phyloP scores from a whole-genome alignment of 2,113 vertebrate genomes.

The Erinaceus europaeus region DNA sequence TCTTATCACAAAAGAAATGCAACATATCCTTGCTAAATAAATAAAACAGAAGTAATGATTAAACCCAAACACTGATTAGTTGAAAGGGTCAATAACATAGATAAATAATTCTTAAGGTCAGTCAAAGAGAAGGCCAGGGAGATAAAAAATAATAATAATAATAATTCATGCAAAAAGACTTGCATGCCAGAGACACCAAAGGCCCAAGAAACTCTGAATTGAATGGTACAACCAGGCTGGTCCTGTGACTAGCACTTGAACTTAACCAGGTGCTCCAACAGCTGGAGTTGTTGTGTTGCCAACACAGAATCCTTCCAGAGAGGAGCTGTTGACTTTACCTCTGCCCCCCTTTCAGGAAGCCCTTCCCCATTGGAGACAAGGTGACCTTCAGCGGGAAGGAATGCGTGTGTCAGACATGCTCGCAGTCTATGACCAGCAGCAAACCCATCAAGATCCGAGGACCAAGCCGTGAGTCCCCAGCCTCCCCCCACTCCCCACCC shows the following conservation, averaged over 20 bases:
- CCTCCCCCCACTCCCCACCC: not conserved
- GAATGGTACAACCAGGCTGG: not conserved
- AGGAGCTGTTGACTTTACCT: conserved; percentile 10
- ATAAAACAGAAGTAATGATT: not conserved
- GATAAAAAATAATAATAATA: not conserved
- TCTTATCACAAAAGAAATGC: not conserved
- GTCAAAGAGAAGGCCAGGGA: not conserved
- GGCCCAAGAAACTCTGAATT: not conserved
- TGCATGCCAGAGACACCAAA: no score
- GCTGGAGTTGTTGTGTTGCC: not conserved
- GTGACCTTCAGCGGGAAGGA: conserved; percentile 98
- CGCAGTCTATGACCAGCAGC: conserved; percentile 89
- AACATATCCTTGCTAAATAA: not conserved
- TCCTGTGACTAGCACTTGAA: not conserved
- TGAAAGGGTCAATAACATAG: not conserved
- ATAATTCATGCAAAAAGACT: not conserved
- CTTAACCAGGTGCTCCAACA: not conserved
- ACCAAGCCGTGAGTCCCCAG: conserved; percentile 92
- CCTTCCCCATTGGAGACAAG: conserved; percentile 98
- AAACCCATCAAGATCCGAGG: conserved; percentile 98
- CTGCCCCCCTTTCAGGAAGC: conserved; percentile 85
- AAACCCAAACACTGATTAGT: not conserved
- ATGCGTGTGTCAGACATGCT: conserved; percentile 97
- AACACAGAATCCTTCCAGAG: not conserved
- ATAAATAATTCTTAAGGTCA: not conserved